These are phyloP conservation scores for Drosophila malerkotliana DNA, from an alignment of 1,140 invertebrate species.

Conservation along the genomic window DNA sequence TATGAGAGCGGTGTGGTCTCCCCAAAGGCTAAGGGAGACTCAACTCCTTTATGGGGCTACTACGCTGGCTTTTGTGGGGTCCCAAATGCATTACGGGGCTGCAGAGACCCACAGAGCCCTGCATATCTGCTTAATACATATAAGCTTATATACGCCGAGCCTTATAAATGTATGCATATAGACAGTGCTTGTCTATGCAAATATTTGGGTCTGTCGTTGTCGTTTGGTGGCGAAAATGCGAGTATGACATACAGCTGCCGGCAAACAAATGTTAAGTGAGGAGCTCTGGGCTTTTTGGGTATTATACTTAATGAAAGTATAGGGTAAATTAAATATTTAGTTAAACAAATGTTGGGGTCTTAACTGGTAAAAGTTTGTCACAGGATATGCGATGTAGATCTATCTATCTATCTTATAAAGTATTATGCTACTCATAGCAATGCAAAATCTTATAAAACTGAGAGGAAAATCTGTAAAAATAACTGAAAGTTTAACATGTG, in stretches of 20 bases:
- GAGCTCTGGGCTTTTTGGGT: slow-evolving; percentile 6
- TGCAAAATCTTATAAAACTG: neutral
- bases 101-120: slow-evolving; percentile 20
- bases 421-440: too few species aligned
- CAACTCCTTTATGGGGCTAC: slow-evolving; percentile 29
- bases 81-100: slow-evolving; percentile 34
- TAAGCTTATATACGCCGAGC: slow-evolving; percentile 3
- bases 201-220: slow-evolving; percentile 76
- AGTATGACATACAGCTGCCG: slow-evolving; percentile 65
- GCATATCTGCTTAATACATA: slow-evolving; percentile 11
- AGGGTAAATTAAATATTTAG: slow-evolving; percentile 68
- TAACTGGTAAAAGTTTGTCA: slow-evolving; percentile 1
- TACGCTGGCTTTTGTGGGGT: slow-evolving; percentile 35
- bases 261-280: slow-evolving; percentile 62
- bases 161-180: slow-evolving; percentile 9
- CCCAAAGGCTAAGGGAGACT: slow-evolving; percentile 9
- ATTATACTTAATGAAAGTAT: slow-evolving; percentile 50
- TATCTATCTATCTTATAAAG: too few species aligned
- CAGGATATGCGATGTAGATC: too few species aligned
- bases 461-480: slow-evolving; percentile 17
- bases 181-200: slow-evolving; percentile 68
- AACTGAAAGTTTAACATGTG: slow-evolving; percentile 65
- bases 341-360: slow-evolving; percentile 24
- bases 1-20: neutral
- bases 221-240: slow-evolving; percentile 73